Evolutionary conservation across 2,113 vertebrate species (phyloP).

Genomic region (Capreolus pygargus): DNA sequence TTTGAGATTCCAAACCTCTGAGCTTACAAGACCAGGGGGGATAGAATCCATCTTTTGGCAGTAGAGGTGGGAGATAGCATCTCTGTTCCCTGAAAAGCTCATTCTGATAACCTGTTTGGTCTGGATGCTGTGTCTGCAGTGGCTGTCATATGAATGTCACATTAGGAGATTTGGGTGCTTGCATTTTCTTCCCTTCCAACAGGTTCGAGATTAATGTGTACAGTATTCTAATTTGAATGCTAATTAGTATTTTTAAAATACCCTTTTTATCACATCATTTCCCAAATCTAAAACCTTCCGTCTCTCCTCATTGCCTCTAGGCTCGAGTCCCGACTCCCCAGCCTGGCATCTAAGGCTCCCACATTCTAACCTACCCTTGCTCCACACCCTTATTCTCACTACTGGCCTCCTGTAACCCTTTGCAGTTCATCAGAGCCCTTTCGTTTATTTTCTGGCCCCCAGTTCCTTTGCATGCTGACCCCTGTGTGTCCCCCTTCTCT

Average conservation of each 20-base stretch:
- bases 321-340: conserved; percentile 31
- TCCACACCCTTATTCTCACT: neutral
- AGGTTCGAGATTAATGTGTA: conserved; percentile 62
- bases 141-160: conserved; percentile 53
- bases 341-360: neutral
- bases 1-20: neutral
- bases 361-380: neutral
- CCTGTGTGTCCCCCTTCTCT: neutral
- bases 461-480: neutral
- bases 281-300: conserved; percentile 41
- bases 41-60: neutral
- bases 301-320: conserved; percentile 33
- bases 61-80: neutral
- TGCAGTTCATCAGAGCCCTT: neutral
- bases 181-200: conserved; percentile 30
- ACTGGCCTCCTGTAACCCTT: neutral
- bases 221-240: conserved; percentile 63
- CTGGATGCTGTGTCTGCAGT: conserved; percentile 50
- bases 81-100: conserved; percentile 28
- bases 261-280: conserved; percentile 53
- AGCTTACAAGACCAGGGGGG: conserved; percentile 6
- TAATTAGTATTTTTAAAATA: conserved; percentile 63
- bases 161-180: conserved; percentile 18
- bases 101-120: conserved; percentile 49
- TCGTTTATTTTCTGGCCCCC: neutral